Conservation (phyloP, 1,140 invertebrate species). For the Triops longicaudatus region DNA sequence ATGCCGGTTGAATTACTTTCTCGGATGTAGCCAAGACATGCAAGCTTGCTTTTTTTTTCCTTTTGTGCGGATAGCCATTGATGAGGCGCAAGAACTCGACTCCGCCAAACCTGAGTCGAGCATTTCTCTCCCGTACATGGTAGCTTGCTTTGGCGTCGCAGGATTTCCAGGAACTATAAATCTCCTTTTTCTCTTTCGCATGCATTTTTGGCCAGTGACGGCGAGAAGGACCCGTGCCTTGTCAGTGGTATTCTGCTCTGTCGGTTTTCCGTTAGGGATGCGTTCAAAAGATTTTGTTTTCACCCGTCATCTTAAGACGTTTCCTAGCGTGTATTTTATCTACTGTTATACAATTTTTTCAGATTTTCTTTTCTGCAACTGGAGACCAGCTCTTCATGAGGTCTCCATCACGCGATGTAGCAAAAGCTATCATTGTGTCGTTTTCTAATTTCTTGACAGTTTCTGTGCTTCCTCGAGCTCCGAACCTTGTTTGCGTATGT, state of each 20-base stretch:
- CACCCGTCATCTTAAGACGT: background rate
- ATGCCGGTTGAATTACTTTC: background rate
- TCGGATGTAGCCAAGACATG: background rate
- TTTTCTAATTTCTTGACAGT: too few species aligned
- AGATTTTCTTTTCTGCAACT: too few species aligned
- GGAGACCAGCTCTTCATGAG: too few species aligned
- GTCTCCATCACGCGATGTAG: too few species aligned
- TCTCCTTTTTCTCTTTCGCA: conserved; percentile 2
- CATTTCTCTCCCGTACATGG: background rate
- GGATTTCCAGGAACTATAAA: conserved; percentile 3
- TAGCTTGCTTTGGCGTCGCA: background rate
- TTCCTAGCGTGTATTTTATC: too few species aligned
- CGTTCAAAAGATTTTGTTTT: background rate
- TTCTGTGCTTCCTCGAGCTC: too few species aligned
- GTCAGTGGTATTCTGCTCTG: background rate
- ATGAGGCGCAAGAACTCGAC: background rate
- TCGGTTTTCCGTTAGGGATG: conserved; percentile 1
- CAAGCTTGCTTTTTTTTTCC: background rate
- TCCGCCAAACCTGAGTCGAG: background rate
- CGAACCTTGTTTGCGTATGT: too few species aligned
- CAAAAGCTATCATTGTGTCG: too few species aligned
- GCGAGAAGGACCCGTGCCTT: background rate
- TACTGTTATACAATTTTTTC: too few species aligned
- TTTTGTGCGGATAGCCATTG: background rate
- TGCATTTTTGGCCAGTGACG: conserved; percentile 2